phyloP scores from a whole-genome alignment of 2,888 invertebrate genomes.

The Ochropleura leucogaster region DNA sequence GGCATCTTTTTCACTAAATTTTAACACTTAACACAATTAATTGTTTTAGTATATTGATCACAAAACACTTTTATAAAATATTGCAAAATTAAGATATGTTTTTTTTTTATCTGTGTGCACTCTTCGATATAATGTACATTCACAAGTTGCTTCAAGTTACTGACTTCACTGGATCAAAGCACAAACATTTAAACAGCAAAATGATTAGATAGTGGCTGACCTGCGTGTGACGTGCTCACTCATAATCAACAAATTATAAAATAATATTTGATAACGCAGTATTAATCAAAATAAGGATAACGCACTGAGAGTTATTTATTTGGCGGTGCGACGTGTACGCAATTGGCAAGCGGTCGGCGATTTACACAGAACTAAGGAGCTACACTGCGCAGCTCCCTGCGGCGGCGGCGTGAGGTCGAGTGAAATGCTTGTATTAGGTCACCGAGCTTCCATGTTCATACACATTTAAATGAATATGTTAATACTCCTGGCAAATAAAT shows the following conservation, averaged over 20 bases:
- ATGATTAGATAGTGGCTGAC: constrained; percentile 88
- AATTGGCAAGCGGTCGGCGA: constrained; percentile 70
- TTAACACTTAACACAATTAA: constrained; percentile 59
- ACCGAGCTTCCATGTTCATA: constrained; percentile 78
- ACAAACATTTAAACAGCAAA: constrained; percentile 88
- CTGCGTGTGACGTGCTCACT: constrained; percentile 83
- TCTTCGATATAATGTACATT: constrained; percentile 73
- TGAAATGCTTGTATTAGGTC: constrained; percentile 81
- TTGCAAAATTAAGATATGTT: constrained; percentile 37
- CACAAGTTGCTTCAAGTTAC: constrained; percentile 84
- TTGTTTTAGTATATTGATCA: constrained; percentile 51
- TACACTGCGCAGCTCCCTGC: constrained; percentile 70
- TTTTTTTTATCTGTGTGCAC: constrained; percentile 63
- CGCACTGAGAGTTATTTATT: constrained; percentile 74
- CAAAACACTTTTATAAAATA: constrained; percentile 62
- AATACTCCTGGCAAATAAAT: constrained; percentile 82
- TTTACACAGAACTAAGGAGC: constrained; percentile 66
- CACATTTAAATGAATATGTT: constrained; percentile 87
- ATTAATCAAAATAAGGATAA: constrained; percentile 85
- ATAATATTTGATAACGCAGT: constrained; percentile 81
- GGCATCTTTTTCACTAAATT: constrained; percentile 80
- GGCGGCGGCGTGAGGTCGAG: constrained; percentile 76
- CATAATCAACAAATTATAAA: constrained; percentile 86
- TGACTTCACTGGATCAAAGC: constrained; percentile 87
- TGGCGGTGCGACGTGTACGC: constrained; percentile 57